Evolutionary conservation across 2,888 invertebrate genomes (phyloP), one percentile per base, ranked within the genome.

Genomic region (Pollenia labialis): DNA sequence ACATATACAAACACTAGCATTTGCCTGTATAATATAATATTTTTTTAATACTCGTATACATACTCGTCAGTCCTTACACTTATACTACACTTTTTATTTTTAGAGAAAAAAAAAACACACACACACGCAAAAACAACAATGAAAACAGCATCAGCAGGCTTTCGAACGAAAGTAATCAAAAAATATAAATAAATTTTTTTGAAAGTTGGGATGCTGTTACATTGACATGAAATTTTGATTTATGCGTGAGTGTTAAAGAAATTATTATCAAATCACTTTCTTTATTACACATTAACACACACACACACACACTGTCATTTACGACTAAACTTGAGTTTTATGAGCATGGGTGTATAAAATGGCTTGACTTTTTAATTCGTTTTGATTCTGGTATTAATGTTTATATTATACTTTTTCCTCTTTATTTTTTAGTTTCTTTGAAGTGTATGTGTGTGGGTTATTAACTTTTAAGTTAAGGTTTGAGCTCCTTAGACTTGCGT

Each of bases 241-340:
- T 74, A 75, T 66, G 58, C 50, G 76, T 80, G 48, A 68, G n/a
- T 48, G 71, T 79, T 32, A n/a, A 23, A 48, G 56, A 75, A 72
- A 58, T 74, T 52, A 50, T 60, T 68, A 60, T 66, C 64, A 66
- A 72, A 76, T 84, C 81, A 87, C 87, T 87, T 81, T 84, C 84
- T 80, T 83, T 86, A 64, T 80, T 46, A 66, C 40, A 81, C 74
- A 56, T 54, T 23, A 23, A 23, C 23, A 23, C 23, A 23, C 2
- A 23, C n/a, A 46, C 10, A 18, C 18, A 46, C 48, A 23, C 48
- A 79, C 40, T 9, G 16, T 6, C 18, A 2, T 46, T 1, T 44
- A 44, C 40, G 54, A 42, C 23, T 23, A 23, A 23, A 46, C 44
- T 64, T 48, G 14, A 16, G 23, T 40, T 40, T n/a, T 46, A 14